Conservation (phyloP, 2,797 vertebrate species). For the Tamandua tetradactyla region DNA sequence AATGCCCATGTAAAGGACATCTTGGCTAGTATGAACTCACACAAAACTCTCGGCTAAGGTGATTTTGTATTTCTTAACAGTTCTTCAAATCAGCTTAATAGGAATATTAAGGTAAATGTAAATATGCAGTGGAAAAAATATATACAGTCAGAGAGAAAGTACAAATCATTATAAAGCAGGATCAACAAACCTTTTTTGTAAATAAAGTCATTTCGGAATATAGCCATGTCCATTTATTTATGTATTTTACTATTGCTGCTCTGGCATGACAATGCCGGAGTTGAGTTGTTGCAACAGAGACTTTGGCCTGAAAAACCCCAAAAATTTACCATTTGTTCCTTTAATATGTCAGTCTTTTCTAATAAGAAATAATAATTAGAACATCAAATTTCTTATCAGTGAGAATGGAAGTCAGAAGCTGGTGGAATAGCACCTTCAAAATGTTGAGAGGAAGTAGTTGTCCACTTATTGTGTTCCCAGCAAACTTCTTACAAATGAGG, state of each 20-base stretch:
- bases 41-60: neutral
- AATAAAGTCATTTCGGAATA: no score
- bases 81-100: slow-evolving; percentile 65
- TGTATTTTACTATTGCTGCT: no score
- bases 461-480: neutral
- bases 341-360: neutral
- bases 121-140: neutral
- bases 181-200: neutral
- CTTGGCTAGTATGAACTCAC: slow-evolving; percentile 26
- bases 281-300: no score
- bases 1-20: neutral
- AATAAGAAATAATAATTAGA: neutral
- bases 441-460: no score
- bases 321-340: neutral
- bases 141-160: neutral
- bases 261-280: no score
- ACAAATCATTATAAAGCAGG: neutral
- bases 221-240: no score
- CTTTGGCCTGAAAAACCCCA: neutral
- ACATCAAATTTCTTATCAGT: neutral
- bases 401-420: neutral
- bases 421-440: no score
- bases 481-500: neutral
- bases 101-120: slow-evolving; percentile 57
- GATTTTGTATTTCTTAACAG: slow-evolving; percentile 67